Percentiles rank a stretch among this genome's conserved stretches.
Conservation (phyloP, 2,888 invertebrate genomes). For the Brachypterus glaber region DNA sequence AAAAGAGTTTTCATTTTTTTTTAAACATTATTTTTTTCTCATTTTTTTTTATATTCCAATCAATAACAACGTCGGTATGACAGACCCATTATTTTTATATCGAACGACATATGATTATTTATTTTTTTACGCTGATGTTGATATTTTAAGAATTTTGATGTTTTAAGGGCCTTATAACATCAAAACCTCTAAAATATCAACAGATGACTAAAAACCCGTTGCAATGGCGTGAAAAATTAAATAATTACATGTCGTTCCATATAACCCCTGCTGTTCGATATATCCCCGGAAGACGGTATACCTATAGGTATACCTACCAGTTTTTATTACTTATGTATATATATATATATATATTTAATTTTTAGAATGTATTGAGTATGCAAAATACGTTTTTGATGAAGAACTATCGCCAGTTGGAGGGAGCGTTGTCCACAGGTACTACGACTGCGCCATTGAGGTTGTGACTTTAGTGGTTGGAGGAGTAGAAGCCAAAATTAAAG, state of each 20-base stretch:
- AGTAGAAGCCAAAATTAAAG: conserved; percentile 31
- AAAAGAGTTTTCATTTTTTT: too few species aligned
- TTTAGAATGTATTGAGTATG: conserved; percentile 42
- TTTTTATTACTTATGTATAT: conserved; percentile 1
- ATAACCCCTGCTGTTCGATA: not conserved
- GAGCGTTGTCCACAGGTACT: conserved; percentile 24
- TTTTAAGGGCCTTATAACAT: too few species aligned
- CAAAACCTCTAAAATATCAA: too few species aligned
- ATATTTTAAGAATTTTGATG: too few species aligned
- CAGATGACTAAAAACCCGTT: not conserved
- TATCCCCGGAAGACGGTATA: not conserved
- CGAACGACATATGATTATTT: too few species aligned
- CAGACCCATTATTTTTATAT: too few species aligned
- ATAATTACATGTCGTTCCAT: not conserved
- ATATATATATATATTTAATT: conserved; percentile 7
- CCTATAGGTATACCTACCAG: not conserved
- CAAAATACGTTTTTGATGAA: conserved; percentile 34
- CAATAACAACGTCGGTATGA: too few species aligned
- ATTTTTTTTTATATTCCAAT: too few species aligned
- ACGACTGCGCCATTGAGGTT: conserved; percentile 38
- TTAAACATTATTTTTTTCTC: too few species aligned
- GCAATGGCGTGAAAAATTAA: not conserved
- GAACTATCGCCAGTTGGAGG: conserved; percentile 31
- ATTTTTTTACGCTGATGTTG: too few species aligned
- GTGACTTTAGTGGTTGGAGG: conserved; percentile 43